Percentiles rank a stretch among this genome's conserved stretches.
Conservation (phyloP, 2,113 vertebrate genomes). For the Neolamprologus variostigma region DNA sequence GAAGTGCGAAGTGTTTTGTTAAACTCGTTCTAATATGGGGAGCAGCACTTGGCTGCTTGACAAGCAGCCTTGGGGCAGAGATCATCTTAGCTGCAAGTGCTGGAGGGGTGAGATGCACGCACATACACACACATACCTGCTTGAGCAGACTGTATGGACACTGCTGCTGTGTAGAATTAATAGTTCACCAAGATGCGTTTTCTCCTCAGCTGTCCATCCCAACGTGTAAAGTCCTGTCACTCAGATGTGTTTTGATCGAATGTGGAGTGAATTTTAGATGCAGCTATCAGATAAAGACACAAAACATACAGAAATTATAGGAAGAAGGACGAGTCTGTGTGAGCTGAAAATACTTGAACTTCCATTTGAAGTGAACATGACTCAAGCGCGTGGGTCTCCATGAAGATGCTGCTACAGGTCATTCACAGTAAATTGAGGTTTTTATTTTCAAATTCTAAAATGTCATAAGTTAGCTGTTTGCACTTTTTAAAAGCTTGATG, state of each 20-base stretch:
- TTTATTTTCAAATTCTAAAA: neutral
- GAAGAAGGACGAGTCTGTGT: neutral
- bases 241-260: neutral
- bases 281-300: neutral
- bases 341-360: neutral
- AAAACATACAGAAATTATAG: neutral
- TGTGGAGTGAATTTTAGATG: neutral
- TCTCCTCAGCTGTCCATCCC: neutral
- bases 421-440: neutral
- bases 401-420: neutral
- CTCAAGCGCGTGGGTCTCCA: rapidly evolving
- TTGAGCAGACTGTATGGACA: neutral
- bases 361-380: neutral
- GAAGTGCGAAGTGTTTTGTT: constrained; percentile 28
- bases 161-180: neutral
- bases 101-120: neutral
- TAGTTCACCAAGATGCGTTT: neutral
- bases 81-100: neutral
- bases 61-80: constrained; percentile 25
- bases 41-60: constrained; percentile 23
- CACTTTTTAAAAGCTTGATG: neutral
- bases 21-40: constrained; percentile 35
- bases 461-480: neutral
- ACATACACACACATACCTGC: neutral
- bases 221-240: neutral